Evolutionary conservation across 92 coral and sea anemone genomes (phyloP).

Genomic region (Galaxea fascicularis): DNA sequence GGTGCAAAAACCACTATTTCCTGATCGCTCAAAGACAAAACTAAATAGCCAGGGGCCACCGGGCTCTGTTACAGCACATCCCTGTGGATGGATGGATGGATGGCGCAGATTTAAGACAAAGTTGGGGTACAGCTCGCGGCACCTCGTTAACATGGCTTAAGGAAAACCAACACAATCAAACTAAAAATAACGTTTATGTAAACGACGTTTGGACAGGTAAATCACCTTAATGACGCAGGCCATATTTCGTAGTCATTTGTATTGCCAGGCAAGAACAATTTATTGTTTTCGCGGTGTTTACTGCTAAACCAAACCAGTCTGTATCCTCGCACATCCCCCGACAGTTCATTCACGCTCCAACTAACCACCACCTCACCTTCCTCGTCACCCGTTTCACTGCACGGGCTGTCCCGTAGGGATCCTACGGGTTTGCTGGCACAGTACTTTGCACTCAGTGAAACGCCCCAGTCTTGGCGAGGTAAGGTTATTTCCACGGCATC

Average conservation of each 20-base stretch:
- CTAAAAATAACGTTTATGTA: not conserved
- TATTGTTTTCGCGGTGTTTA: constrained; percentile 14
- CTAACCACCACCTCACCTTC: constrained; percentile 50
- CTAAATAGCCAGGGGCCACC: too few species aligned
- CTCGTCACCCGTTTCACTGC: constrained; percentile 43
- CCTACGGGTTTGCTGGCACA: constrained; percentile 41
- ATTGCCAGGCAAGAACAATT: constrained; percentile 29
- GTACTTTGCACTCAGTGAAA: constrained; percentile 59
- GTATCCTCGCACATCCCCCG: constrained; percentile 42
- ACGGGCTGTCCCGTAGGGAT: constrained; percentile 35
- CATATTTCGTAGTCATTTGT: constrained; percentile 43
- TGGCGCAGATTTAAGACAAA: too few species aligned
- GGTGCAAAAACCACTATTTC: too few species aligned
- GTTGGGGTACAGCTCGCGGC: too few species aligned
- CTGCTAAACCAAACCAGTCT: constrained; percentile 54
- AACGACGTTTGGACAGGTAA: too few species aligned
- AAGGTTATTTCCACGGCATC: constrained; percentile 76
- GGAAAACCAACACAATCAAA: too few species aligned
- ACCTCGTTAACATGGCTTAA: not conserved
- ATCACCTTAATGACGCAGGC: constrained; percentile 54
- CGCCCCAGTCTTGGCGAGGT: constrained; percentile 85
- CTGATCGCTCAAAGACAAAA: too few species aligned
- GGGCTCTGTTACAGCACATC: too few species aligned
- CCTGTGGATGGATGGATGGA: too few species aligned
- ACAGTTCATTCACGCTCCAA: constrained; percentile 43